Evolutionary conservation across 2,888 invertebrate species (phyloP).

Genomic region (Dermolepida albohirtum): DNA sequence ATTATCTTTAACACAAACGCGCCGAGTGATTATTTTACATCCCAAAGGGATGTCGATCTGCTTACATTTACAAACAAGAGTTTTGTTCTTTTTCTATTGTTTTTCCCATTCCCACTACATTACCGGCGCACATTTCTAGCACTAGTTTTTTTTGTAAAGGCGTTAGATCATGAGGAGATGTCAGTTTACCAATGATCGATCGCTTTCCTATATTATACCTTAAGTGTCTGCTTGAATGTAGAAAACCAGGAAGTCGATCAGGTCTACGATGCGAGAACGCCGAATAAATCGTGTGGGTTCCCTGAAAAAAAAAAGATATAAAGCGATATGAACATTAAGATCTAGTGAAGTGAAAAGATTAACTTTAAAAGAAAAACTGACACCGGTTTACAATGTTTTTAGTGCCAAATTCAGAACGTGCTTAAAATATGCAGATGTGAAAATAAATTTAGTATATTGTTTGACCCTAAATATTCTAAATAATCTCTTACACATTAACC

Average conservation of each 20-base stretch:
- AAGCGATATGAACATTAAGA: constrained; percentile 2
- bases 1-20: constrained; percentile 27
- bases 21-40: constrained; percentile 30
- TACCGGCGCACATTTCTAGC: constrained; percentile 11
- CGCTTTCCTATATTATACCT: constrained; percentile 9
- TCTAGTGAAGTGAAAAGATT: constrained; percentile 12
- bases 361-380: constrained; percentile 1
- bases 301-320: constrained; percentile 11
- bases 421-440: too few species aligned
- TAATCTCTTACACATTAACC: too few species aligned
- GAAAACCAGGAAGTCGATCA: too few species aligned
- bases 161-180: background rate
- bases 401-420: too few species aligned
- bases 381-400: too few species aligned
- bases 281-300: too few species aligned
- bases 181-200: constrained; percentile 22
- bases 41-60: constrained; percentile 3
- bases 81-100: constrained; percentile 7
- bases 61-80: background rate
- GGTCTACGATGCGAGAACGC: too few species aligned
- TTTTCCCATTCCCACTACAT: background rate
- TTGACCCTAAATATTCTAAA: too few species aligned
- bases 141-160: background rate
- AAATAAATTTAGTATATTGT: too few species aligned
- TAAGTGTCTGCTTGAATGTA: background rate